Conservation (phyloP, 2,797 vertebrate species). For the Caiman crocodilus region DNA sequence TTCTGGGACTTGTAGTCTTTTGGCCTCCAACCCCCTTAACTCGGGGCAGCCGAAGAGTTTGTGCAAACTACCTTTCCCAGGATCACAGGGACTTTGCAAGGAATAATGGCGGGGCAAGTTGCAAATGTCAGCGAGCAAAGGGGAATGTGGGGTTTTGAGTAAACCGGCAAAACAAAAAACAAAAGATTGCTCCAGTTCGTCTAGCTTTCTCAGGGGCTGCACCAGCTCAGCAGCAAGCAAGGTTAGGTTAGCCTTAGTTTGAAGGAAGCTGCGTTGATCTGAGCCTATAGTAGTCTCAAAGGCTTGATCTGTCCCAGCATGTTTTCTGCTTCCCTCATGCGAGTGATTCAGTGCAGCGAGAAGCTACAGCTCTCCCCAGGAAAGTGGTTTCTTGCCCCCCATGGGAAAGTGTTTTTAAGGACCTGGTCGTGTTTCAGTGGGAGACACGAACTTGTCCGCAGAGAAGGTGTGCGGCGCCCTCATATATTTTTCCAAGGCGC, state of each 20-base stretch:
- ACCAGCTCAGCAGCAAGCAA: not conserved
- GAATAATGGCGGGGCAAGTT: not conserved
- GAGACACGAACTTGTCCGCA: not conserved
- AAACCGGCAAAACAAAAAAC: not conserved
- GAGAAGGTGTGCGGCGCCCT: not conserved
- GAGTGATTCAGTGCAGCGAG: constrained; percentile 30
- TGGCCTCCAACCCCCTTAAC: not conserved
- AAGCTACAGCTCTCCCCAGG: constrained; percentile 15
- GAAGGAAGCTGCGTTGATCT: not conserved
- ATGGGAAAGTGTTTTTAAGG: not conserved
- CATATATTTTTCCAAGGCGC: not conserved
- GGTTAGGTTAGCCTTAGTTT: accelerated
- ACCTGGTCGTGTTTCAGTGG: not conserved
- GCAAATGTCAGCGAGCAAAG: not conserved
- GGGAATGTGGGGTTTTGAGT: not conserved
- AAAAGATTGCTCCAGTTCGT: not conserved
- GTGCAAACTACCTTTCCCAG: constrained; percentile 61
- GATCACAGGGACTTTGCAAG: constrained; percentile 13
- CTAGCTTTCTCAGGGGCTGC: not conserved
- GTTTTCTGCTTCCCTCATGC: constrained; percentile 34
- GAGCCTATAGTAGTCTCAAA: not conserved
- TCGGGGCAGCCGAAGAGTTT: not conserved
- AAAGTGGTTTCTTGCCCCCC: not conserved
- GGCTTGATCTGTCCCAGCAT: not conserved
- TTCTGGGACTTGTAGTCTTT: constrained; percentile 48